Base-by-base conservation (phyloP, 1,140 invertebrate genomes). In the Drosophila orena region DNA sequence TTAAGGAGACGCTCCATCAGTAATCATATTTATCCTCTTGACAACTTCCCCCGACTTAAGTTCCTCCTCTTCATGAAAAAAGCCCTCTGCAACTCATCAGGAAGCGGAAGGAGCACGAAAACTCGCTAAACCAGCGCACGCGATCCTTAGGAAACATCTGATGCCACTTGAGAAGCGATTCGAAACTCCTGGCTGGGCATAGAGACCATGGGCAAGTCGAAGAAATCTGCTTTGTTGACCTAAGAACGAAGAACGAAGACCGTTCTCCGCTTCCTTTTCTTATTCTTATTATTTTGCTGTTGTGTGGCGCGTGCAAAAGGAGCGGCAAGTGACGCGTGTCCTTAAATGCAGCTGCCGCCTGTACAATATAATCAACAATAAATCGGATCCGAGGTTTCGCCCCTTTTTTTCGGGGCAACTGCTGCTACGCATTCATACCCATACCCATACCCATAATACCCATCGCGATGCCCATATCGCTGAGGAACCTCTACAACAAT, bases 121-220 rank as follows among this genome's bases (percentile, higher is more conserved):
- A 54, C 65, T 46, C 65, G 53, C 70, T 57, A 71, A 77, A 69
- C 46, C 66, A 62, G 79, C 74, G 78, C 74, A 71, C 81, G 81
- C 56, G 77, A 80, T 60, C 77, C 77, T 80, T 58, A 34, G 24
- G 38, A 77, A 78, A 77, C 83, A 88, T 86, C 78, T 88, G 78
- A 62, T 65, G 52, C 54, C 10, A 60, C 56, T 65, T 44, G 38
- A 61, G 69, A 42, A 72, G 10, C n/a, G 37, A 4, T 17, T 47
- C 30, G 22, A 20, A 50, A 74, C 46, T 46, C 15, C 52, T 43
- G 46, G 24, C 40, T 37, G 30, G 20, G 27, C 14, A 43, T 24
- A 4, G 60, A 66, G 20, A 72, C 17, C 37, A 55, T 46, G 10
- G 27, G 34, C 57, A 35, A 40, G 57, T 43, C 34, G 57, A 59